Evolutionary conservation across 2,113 vertebrate genomes (phyloP).

Genomic region (Mustela nigripes): DNA sequence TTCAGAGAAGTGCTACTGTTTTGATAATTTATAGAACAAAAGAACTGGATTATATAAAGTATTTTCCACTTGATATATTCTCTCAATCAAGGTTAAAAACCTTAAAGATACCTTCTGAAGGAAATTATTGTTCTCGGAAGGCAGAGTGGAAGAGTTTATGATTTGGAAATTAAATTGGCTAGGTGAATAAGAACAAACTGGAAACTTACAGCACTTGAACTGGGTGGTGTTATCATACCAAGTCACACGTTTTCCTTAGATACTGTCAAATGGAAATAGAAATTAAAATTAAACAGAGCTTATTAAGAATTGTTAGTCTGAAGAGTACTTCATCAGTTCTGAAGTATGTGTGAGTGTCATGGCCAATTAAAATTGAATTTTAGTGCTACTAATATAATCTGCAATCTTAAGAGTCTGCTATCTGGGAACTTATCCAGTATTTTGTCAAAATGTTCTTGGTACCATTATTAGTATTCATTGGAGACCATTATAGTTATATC

Average conservation of each 20-base stretch:
- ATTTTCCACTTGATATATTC: conserved; percentile 38
- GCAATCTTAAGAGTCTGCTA: conserved; percentile 54
- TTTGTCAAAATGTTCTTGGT: conserved; percentile 20
- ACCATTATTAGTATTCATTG: conserved; percentile 44
- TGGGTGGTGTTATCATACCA: conserved; percentile 33
- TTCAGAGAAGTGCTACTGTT: not conserved
- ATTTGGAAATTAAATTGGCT: conserved; percentile 33
- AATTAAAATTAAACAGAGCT: conserved; percentile 80
- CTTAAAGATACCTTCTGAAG: not conserved
- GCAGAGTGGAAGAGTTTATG: not conserved
- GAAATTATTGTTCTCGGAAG: conserved; percentile 5
- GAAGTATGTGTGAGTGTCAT: conserved; percentile 77
- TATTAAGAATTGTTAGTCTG: conserved; percentile 74
- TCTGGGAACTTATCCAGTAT: conserved; percentile 60
- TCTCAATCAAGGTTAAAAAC: conserved; percentile 37
- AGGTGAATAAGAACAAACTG: not conserved
- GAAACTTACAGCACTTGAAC: conserved; percentile 16
- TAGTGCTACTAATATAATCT: conserved; percentile 64
- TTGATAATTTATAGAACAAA: conserved; percentile 45
- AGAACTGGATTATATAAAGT: not conserved
- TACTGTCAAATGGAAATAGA: conserved; percentile 77
- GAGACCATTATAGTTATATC: not conserved
- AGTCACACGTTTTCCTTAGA: conserved; percentile 70
- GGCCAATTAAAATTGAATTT: conserved; percentile 78
- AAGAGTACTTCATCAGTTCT: conserved; percentile 77